Base-by-base conservation (phyloP, 2,888 invertebrate genomes). In the Clitarchus hookeri region DNA sequence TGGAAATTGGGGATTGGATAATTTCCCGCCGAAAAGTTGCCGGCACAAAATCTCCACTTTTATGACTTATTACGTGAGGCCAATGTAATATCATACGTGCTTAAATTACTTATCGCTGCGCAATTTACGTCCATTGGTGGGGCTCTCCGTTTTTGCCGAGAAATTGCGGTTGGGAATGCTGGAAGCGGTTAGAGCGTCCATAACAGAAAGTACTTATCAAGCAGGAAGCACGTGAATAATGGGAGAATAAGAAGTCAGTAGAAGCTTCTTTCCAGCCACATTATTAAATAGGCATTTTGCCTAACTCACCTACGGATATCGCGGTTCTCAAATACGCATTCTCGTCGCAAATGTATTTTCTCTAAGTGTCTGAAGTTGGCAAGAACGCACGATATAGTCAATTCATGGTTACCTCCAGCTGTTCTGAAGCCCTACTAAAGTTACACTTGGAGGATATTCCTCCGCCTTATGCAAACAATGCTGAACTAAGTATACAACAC, bases 21-120 rank as follows among this genome's bases (percentile, higher is more conserved):
- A 65, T 65, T 65, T 65, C 65, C 65, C 19, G 4, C 1, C 65
- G n/a, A 65, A 65, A 36, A 65, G 65, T 65, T 65, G 11, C n/a
- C 65, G 23, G 65, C 23, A 12, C 65, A 65, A 65, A 65, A 65
- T 65, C 65, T 65, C 65, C 65, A 65, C 65, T 65, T 65, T 65
- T 65, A 65, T 65, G 65, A 65, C 65, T 65, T 65, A 65, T 65
- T 65, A 65, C 65, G 16, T 1, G 65, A n/a, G 65, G 65, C 65
- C 65, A 65, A 65, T 23, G 65, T 65, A 65, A 65, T 65, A 65
- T 65, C 16, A 65, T 65, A 65, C 65, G 65, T 65, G 65, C 65
- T 23, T n/a, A 65, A 65, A 65, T 65, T 65, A 65, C 65, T 65
- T 65, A 65, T n/a, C 23, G n/a, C 65, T 8, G 23, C 8, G 65